A percentile compares a stretch with the other conserved stretches of the same genome.
phyloP scores from a whole-genome alignment of 2,797 vertebrate genomes.

The Sebastes oblongus region DNA sequence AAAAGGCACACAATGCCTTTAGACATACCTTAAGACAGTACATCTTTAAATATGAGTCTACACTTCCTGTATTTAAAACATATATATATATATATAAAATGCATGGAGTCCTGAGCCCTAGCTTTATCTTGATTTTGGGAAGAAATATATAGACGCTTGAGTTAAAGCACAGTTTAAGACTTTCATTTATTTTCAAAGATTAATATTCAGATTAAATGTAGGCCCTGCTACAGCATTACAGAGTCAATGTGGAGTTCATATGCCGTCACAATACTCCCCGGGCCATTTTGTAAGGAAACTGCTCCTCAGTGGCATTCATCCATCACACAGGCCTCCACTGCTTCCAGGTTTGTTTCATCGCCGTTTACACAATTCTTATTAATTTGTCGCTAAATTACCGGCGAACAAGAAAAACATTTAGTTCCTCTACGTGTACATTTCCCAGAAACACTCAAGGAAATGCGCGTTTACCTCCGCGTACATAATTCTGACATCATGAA shows the following conservation, averaged over 20 bases:
- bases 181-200: conserved; percentile 17
- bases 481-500: conserved; percentile 50
- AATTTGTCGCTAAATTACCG: conserved; percentile 23
- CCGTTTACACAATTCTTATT: conserved; percentile 20
- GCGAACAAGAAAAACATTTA: conserved; percentile 7
- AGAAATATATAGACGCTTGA: not conserved
- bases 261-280: conserved; percentile 13
- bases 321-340: not conserved
- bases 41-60: conserved; percentile 13
- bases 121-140: conserved; percentile 1
- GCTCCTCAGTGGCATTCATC: conserved; percentile 21
- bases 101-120: not conserved
- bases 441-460: conserved; percentile 54
- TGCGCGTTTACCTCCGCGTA: conserved; percentile 13
- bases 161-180: not conserved
- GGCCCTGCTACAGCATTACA: not conserved
- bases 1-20: conserved; percentile 30
- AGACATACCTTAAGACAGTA: not conserved
- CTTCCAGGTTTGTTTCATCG: conserved; percentile 24
- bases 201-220: conserved; percentile 13
- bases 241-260: not conserved
- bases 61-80: conserved; percentile 17
- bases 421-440: conserved; percentile 41
- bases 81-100: not conserved
- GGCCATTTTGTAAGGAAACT: conserved; percentile 33